Conservation (phyloP, 2,888 invertebrate species). For the Lysandra bellargus region DNA sequence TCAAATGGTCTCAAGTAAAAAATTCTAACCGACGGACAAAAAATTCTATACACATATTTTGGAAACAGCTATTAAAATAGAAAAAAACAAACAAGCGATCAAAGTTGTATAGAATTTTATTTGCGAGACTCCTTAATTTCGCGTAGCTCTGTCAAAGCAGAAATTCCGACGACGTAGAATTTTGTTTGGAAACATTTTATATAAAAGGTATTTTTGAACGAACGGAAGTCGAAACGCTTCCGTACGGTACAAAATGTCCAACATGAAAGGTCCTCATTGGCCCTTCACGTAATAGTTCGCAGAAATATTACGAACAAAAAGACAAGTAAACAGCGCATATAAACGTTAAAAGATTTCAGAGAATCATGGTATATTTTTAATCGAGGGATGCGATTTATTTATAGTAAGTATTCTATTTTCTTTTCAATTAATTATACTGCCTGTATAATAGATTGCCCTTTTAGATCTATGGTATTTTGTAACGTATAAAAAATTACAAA, state of each 20-base stretch:
- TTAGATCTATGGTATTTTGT: no score
- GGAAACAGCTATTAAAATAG: neutral
- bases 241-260: neutral
- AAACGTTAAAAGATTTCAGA: neutral
- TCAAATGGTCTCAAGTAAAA: neutral
- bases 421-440: no score
- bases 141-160: neutral
- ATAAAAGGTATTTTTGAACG: slow-evolving; percentile 27
- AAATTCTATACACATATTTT: neutral
- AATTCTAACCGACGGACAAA: neutral
- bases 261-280: slow-evolving; percentile 7
- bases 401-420: no score
- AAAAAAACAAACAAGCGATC: neutral
- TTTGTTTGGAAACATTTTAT: slow-evolving; percentile 27
- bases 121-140: neutral
- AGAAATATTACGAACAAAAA: neutral
- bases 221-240: neutral
- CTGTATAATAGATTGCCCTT: no score
- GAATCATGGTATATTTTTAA: neutral
- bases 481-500: no score
- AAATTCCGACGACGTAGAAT: neutral
- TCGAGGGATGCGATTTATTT: no score
- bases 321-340: neutral
- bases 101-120: neutral
- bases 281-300: slow-evolving; percentile 10